Conservation (phyloP, 2,888 invertebrate species). For the Agrotis ipsilon region DNA sequence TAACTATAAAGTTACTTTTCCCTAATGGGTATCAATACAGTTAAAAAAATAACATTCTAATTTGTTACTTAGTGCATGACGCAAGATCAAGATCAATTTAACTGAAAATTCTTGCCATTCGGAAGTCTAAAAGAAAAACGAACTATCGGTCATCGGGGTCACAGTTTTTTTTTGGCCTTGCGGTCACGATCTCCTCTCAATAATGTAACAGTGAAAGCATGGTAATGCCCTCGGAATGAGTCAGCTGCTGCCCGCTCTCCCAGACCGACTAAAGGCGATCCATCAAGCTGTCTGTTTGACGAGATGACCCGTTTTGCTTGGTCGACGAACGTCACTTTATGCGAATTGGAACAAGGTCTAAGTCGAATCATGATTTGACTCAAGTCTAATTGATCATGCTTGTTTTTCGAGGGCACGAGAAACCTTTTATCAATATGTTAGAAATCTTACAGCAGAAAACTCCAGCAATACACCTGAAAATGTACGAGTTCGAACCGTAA, state of each 20-base stretch:
- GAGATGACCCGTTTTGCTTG: conserved; percentile 71
- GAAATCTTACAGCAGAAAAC: neutral
- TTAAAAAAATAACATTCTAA: neutral
- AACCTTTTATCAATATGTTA: neutral
- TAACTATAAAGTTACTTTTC: no score
- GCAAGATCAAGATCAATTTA: neutral
- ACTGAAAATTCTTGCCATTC: conserved; percentile 16
- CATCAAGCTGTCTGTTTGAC: conserved; percentile 76
- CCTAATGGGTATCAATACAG: no score
- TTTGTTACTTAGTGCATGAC: neutral
- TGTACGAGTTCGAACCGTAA: neutral
- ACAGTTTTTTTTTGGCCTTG: conserved; percentile 26
- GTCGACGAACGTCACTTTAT: conserved; percentile 56
- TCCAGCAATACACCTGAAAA: conserved; percentile 6
- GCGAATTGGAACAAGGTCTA: conserved; percentile 53
- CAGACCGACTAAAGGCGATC: conserved; percentile 67
- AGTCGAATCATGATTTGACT: conserved; percentile 49
- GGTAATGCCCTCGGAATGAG: conserved; percentile 73
- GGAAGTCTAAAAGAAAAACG: conserved; percentile 31
- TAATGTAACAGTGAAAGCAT: conserved; percentile 63
- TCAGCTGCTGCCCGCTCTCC: conserved; percentile 67
- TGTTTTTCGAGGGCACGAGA: neutral
- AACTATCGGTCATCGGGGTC: conserved; percentile 14
- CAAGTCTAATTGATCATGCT: conserved; percentile 44
- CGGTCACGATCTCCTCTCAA: conserved; percentile 52